Percentiles rank a stretch among this genome's conserved stretches.
Conservation (phyloP, 92 coral and sea anemone genomes). For the Diadumene lineata region DNA sequence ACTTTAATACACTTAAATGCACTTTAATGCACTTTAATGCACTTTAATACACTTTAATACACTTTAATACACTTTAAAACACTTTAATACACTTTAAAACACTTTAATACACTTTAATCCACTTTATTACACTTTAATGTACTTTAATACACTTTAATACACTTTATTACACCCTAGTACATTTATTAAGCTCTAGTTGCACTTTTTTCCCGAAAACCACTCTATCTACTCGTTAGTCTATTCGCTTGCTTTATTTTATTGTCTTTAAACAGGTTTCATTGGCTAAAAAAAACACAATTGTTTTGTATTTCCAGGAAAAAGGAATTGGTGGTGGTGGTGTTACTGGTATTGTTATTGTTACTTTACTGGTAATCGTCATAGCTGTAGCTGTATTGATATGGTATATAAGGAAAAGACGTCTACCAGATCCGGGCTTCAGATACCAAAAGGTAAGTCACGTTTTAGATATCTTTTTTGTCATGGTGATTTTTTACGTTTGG, state of each 20-base stretch:
- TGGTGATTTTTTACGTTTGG: neutral
- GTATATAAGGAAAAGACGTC: slow-evolving; percentile 14
- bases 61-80: no score
- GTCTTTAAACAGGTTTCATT: neutral
- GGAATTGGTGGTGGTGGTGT: slow-evolving; percentile 17
- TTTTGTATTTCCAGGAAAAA: neutral
- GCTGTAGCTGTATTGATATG: slow-evolving; percentile 17
- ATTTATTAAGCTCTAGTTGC: neutral
- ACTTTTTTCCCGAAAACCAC: no score
- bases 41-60: no score
- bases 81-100: no score
- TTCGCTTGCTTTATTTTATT: neutral
- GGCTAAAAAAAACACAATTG: neutral
- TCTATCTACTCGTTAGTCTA: no score
- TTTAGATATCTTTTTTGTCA: neutral
- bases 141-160: no score
- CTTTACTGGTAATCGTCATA: neutral
- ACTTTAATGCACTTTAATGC: no score
- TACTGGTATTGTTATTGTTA: slow-evolving; percentile 6
- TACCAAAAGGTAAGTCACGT: slow-evolving; percentile 26
- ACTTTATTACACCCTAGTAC: no score
- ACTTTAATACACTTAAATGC: no score
- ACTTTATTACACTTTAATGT: no score
- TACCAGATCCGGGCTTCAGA: slow-evolving; percentile 14
- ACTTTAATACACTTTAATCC: neutral